Base-by-base conservation (phyloP, 1,140 invertebrate genomes). In the Sminthurides bifidus region DNA sequence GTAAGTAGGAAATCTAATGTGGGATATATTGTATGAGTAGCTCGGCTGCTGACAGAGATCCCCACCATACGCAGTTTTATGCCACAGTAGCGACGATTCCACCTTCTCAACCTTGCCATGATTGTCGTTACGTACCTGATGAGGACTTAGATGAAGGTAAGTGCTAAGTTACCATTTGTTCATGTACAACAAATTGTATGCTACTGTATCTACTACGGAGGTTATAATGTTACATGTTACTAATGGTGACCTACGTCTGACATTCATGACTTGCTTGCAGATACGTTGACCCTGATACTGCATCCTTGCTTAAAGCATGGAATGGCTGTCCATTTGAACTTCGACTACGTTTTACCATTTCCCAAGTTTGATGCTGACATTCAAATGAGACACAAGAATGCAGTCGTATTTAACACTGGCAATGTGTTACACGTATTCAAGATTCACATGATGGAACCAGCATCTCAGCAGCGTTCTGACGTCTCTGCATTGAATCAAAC, bases 331-430 rank as follows among this genome's bases (percentile, higher is more conserved):
- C 81, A 85, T 66, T 80, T 81, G 17, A 77, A 76, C 26, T 83
- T 81, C 66, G 79, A 82, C 65, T 73, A 81, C 51, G 76, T 81
- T 27, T 79, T 79, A 33, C 81, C 81, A 6, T 82, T 77, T 69
- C 81, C 82, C 3, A 70, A 72, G 58, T 82, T 83, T 66, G 72
- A 76, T 54, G 76, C 80, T 3, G 67, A 72, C 19, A 74, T 80
- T 14, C 77, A 77, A 63, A 68, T 83, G 43, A 81, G 80, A 65
- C 74, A 76, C 51, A 75, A 79, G 65, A 77, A 80, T 54, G 74
- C 77, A 44, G 78, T 82, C 31, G 74, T 84, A 12, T 71, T 85
- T 19, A 85, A 84, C 64, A 82, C 82, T 4, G 82, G 81, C 15
- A 81, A 83, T 66, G 81, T 82, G 59, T 70, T 85, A 23, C 78